Conservation (phyloP, 2,888 invertebrate species). For the Griposia aprilina region DNA sequence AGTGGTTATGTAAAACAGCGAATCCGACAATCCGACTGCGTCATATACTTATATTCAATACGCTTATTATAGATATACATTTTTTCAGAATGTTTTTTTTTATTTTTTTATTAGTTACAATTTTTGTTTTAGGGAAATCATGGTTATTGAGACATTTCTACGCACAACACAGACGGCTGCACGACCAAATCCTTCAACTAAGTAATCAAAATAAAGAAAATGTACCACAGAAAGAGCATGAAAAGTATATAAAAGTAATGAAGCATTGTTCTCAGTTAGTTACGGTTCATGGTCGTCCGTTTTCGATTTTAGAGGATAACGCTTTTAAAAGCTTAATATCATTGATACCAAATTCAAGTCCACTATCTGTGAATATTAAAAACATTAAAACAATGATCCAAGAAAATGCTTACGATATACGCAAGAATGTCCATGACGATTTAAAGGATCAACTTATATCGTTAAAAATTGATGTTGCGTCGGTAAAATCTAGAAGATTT, state of each 20-base stretch:
- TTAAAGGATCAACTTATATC: slow-evolving; percentile 23
- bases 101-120: not conserved
- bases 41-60: not conserved
- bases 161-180: slow-evolving; percentile 7
- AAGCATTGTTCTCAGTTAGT: slow-evolving; percentile 4
- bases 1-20: no score
- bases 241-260: slow-evolving; percentile 11
- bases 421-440: slow-evolving; percentile 24
- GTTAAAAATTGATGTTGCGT: slow-evolving; percentile 25
- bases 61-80: not conserved
- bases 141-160: slow-evolving; percentile 8
- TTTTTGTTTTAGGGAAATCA: slow-evolving; percentile 14
- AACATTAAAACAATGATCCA: slow-evolving; percentile 16
- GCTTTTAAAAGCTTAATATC: slow-evolving; percentile 5
- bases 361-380: not conserved
- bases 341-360: not conserved
- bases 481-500: slow-evolving; percentile 32
- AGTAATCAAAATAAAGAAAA: slow-evolving; percentile 13
- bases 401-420: slow-evolving; percentile 24
- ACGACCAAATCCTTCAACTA: slow-evolving; percentile 6
- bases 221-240: slow-evolving; percentile 2
- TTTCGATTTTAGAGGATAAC: slow-evolving; percentile 13
- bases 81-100: not conserved
- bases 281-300: slow-evolving; percentile 13
- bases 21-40: no score